Conservation (phyloP, 2,797 vertebrate species). For the Eulemur mongoz region DNA sequence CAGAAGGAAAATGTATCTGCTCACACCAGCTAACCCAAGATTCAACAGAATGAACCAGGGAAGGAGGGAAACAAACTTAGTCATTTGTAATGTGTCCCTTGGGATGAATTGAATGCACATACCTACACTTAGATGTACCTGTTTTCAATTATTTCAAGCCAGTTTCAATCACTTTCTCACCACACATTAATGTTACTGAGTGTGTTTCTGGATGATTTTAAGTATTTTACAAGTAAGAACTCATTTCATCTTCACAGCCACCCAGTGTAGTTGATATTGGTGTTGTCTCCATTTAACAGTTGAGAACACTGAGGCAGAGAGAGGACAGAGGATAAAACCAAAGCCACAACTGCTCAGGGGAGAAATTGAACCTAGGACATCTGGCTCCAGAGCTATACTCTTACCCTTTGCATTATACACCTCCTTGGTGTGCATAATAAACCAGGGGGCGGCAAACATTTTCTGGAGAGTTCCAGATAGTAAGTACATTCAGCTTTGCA, state of each 20-base stretch:
- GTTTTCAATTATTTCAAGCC: neutral
- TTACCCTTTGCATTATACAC: neutral
- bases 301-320: neutral
- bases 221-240: neutral
- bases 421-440: neutral
- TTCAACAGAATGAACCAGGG: neutral
- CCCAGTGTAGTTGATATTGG: neutral
- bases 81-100: neutral
- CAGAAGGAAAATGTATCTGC: neutral
- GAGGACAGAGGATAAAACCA: neutral
- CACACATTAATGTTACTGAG: neutral
- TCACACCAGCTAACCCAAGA: neutral
- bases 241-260: neutral
- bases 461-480: neutral
- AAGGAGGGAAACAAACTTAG: neutral
- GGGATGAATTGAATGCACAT: neutral
- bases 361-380: neutral
- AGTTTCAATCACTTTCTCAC: neutral
- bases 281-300: neutral
- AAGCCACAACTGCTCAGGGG: neutral
- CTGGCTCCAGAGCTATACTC: neutral
- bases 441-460: neutral
- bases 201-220: neutral
- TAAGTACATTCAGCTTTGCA: neutral
- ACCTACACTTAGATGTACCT: neutral